Conservation (phyloP, 2,113 vertebrate genomes). For the Zapus hudsonius region DNA sequence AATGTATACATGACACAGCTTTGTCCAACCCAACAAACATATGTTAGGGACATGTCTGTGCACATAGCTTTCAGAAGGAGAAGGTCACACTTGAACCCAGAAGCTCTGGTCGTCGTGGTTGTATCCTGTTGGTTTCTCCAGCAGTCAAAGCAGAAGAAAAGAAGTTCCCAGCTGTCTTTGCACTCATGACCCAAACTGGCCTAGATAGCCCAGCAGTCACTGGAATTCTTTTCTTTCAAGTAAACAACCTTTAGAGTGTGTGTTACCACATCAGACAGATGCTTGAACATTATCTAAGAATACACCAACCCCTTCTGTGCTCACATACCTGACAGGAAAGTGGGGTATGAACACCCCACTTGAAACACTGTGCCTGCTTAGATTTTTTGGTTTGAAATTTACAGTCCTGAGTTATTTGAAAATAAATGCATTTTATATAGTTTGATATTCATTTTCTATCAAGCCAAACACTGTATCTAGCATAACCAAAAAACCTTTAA, state of each 20-base stretch:
- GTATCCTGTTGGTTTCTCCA: neutral
- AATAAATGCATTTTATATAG: neutral
- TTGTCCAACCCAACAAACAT: fast-evolving
- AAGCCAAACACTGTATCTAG: neutral
- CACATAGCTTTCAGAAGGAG: too few relatives aligned
- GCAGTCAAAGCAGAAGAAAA: neutral
- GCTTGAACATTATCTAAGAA: neutral
- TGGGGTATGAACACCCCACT: fast-evolving
- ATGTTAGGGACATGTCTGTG: fast-evolving
- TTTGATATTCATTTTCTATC: neutral
- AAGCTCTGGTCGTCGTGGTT: neutral
- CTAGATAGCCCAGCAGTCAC: neutral
- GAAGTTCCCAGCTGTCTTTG: neutral
- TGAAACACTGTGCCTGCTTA: neutral
- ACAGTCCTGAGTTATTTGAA: neutral
- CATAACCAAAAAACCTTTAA: neutral
- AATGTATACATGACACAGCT: fast-evolving
- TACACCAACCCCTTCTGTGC: neutral
- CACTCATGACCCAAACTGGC: neutral
- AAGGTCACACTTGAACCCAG: neutral
- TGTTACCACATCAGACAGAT: neutral
- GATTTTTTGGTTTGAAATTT: neutral
- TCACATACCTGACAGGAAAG: fast-evolving
- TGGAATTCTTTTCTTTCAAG: neutral
- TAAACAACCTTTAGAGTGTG: too few relatives aligned